Percentiles rank a stretch among this genome's conserved stretches.
Conservation (phyloP, 2,888 invertebrate species). For the Molorchus minor region DNA sequence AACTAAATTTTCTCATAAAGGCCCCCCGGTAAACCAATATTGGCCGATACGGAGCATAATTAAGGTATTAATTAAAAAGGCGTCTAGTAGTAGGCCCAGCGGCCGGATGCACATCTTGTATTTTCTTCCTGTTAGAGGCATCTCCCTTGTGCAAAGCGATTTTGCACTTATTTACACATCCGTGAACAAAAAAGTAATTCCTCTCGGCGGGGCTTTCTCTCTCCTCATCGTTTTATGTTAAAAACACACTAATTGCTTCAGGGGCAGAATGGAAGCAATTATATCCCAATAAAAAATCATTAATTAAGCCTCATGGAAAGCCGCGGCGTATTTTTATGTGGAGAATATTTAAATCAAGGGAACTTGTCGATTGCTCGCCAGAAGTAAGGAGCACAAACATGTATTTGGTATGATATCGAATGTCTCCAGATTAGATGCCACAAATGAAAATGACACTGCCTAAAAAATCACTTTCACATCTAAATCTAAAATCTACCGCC, state of each 20-base stretch:
- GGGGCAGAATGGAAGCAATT: constrained; percentile 32
- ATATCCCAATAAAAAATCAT: constrained; percentile 38
- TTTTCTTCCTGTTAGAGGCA: constrained; percentile 20
- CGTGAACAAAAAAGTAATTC: constrained; percentile 35
- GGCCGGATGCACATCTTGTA: constrained; percentile 22
- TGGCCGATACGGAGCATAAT: constrained; percentile 22
- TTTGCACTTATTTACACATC: constrained; percentile 39
- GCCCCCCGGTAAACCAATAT: constrained; percentile 20
- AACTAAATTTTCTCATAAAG: neutral
- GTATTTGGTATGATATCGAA: too few species aligned
- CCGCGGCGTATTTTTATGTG: constrained; percentile 22
- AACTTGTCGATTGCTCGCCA: too few species aligned
- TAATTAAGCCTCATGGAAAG: constrained; percentile 33
- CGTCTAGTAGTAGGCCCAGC: constrained; percentile 16
- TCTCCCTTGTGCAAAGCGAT: constrained; percentile 22
- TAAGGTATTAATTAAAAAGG: constrained; percentile 27
- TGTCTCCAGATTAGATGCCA: too few species aligned
- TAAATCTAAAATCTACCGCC: too few species aligned
- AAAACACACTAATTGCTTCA: constrained; percentile 40
- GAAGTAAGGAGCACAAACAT: too few species aligned
- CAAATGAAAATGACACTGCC: too few species aligned
- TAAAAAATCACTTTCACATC: too few species aligned
- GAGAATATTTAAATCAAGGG: too few species aligned
- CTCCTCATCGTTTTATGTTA: constrained; percentile 30
- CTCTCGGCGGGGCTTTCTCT: constrained; percentile 15